These are phyloP conservation scores for Melitaea athalia DNA, from an alignment of 2,888 invertebrate genomes.

Conservation along the genomic window DNA sequence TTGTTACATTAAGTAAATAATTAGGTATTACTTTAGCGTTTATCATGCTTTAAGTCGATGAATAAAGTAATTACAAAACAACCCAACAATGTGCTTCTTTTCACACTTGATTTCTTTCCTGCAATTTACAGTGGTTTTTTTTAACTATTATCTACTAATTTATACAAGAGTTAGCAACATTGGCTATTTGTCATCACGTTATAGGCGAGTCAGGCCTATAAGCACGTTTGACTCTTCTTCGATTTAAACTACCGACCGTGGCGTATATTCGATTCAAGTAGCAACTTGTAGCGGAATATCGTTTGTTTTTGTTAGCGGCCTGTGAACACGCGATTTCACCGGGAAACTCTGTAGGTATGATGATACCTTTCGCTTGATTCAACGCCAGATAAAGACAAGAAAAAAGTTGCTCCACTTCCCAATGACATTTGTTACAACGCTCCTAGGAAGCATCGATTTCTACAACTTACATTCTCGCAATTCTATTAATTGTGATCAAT, in stretches of 20 bases:
- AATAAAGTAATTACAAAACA: not conserved
- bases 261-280: conserved; percentile 69
- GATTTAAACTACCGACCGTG: conserved; percentile 50
- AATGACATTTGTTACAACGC: conserved; percentile 73
- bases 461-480: conserved; percentile 7
- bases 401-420: conserved; percentile 73
- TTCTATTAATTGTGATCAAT: conserved; percentile 3
- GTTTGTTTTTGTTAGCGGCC: conserved; percentile 65
- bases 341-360: conserved; percentile 61
- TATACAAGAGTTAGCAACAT: conserved; percentile 56
- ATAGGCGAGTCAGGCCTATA: conserved; percentile 56
- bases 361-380: conserved; percentile 79
- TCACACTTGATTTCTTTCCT: conserved; percentile 32
- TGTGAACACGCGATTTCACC: conserved; percentile 79
- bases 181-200: conserved; percentile 67
- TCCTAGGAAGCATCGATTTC: conserved; percentile 26
- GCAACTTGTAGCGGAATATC: conserved; percentile 58
- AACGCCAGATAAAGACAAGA: conserved; percentile 62
- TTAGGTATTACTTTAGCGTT: too few species aligned
- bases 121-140: conserved; percentile 37
- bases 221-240: conserved; percentile 54
- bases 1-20: not conserved
- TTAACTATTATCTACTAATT: conserved; percentile 51
- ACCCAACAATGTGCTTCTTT: conserved; percentile 11
- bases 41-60: too few species aligned